Base-by-base conservation (phyloP, 2,888 invertebrate genomes). In the Stegana nigrithorax region DNA sequence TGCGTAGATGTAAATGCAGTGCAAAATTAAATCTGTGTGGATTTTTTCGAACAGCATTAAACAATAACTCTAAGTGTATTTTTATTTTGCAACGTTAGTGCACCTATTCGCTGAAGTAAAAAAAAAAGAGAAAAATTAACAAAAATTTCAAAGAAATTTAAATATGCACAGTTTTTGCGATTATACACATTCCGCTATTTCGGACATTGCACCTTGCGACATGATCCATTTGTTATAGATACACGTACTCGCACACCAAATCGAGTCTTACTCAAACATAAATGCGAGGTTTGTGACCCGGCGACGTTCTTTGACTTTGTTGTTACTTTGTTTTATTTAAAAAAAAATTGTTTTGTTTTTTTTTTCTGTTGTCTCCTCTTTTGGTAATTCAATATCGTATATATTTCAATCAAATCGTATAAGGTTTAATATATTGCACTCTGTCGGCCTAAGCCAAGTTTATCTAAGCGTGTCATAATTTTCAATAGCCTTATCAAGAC, bases 151-250 rank as follows among this genome's bases (percentile, higher is more conserved):
- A n/a, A n/a, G n/a, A n/a, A n/a, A n/a, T n/a, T n/a, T 36, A 36
- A 2, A 2, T 36, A 36, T 3, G 36, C n/a, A 36, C 32, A 32
- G n/a, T 32, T 2, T 32, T 12, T 3, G 4, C 2, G 8, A 32
- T 32, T 1, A 3, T 8, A 21, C 12, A 47, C 12, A 21, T 21
- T 6, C 21, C 12, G 12, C 17, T 10, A 47, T 55, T 55, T 55
- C 80, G 75, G 75, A 77, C 75, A 80, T 75, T 75, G 75, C 75
- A 75, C 75, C 75, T 78, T 72, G 53, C 12, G 32, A 55, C 23
- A 19, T 36, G 21, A 55, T 26, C 19, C 36, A n/a, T 39, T 39
- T 14, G 14, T 4, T 10, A 2, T 39, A n/a, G 39, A n/a, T 39
- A n/a, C 14, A 6, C n/a, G 17, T 39, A 14, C 12, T 39, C 17